Evolutionary conservation across 2,113 vertebrate species (phyloP).

Genomic region (Oryzias curvinotus): DNA sequence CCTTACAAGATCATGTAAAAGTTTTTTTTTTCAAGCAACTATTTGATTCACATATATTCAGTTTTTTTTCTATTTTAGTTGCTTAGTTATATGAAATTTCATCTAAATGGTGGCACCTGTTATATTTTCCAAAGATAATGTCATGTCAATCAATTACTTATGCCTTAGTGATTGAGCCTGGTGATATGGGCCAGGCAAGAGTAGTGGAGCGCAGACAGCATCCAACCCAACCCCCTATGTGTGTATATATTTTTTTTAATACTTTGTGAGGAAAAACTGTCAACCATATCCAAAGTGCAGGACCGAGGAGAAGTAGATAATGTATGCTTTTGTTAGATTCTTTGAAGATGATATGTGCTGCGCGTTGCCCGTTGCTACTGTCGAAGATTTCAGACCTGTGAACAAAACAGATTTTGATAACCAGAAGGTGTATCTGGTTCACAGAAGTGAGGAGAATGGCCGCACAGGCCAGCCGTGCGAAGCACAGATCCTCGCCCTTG

Average conservation of each 20-base stretch:
- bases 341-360: constrained; percentile 95
- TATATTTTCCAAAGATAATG: constrained; percentile 11
- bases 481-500: constrained; percentile 95
- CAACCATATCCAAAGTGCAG: constrained; percentile 79
- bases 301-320: constrained; percentile 81
- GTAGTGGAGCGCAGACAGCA: constrained; percentile 83
- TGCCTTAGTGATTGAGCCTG: constrained; percentile 61
- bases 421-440: constrained; percentile 95
- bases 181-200: constrained; percentile 79
- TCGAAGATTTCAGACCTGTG: constrained; percentile 90
- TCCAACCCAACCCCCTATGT: constrained; percentile 62
- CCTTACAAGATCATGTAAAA: no score
- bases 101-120: neutral
- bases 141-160: constrained; percentile 63
- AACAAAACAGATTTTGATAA: constrained; percentile 92
- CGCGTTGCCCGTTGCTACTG: constrained; percentile 87
- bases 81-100: neutral
- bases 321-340: constrained; percentile 96
- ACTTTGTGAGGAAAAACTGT: constrained; percentile 79
- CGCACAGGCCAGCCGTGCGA: constrained; percentile 85
- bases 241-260: constrained; percentile 79
- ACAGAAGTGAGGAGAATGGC: constrained; percentile 83
- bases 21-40: no score
- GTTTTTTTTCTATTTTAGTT: no score
- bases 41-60: no score